These are phyloP conservation scores for Equus przewalskii DNA, from an alignment of 2,113 vertebrate species.

Conservation along the genomic window DNA sequence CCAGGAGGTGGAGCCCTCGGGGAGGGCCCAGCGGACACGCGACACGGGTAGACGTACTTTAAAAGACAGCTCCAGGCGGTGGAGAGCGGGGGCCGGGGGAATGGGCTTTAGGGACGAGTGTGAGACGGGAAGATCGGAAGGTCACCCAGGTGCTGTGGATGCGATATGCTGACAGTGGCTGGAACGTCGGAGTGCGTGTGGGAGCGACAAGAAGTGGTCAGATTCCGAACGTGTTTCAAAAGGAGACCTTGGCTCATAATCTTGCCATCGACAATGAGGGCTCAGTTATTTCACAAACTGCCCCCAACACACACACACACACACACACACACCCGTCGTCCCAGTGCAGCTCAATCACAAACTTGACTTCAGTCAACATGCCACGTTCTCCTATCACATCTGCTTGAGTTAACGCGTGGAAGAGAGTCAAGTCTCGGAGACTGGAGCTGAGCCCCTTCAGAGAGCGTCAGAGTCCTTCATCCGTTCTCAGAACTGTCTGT, in stretches of 20 bases:
- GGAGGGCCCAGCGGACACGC: background rate
- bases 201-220: background rate
- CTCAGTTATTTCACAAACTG: background rate
- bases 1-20: background rate
- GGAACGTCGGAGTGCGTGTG: background rate
- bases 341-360: background rate
- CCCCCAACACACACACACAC: background rate
- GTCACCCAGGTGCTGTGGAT: background rate
- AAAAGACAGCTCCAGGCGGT: background rate
- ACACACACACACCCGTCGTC: background rate
- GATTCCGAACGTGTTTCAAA: background rate
- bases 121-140: background rate
- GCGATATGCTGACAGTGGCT: background rate
- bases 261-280: background rate
- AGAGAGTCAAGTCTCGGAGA: background rate
- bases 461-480: background rate
- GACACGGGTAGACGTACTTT: background rate
- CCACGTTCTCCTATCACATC: background rate
- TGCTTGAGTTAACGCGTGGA: background rate
- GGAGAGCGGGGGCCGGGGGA: too few species aligned
- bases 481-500: background rate
- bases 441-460: background rate
- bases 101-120: background rate
- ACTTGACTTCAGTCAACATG: background rate
- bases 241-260: background rate